Percentiles rank a stretch among this genome's conserved stretches.
phyloP scores from a whole-genome alignment of 2,113 vertebrate species.

The Siniperca knerii region DNA sequence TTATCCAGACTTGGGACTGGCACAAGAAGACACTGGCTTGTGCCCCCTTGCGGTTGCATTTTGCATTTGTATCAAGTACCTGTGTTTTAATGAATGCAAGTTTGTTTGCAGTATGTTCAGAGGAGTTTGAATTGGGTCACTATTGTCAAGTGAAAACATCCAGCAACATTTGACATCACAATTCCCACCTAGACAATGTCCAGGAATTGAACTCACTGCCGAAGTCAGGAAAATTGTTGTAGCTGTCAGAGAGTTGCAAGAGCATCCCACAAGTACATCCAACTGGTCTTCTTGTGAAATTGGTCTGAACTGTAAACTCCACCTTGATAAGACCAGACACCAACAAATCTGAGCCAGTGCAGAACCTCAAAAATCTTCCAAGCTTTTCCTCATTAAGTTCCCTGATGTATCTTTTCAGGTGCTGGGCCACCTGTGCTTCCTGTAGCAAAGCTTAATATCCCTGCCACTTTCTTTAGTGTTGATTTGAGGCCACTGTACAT shows the following conservation, averaged over 20 bases:
- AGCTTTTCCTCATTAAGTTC: constrained; percentile 33
- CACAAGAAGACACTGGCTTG: no score
- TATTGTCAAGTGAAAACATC: no score
- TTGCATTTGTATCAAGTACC: no score
- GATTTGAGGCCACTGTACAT: constrained; percentile 7
- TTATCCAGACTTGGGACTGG: no score
- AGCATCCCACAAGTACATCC: constrained; percentile 27
- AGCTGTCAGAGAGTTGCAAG: constrained; percentile 5
- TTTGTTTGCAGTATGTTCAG: no score
- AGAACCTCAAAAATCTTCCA: constrained; percentile 31
- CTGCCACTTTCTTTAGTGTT: neutral
- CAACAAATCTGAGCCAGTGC: constrained; percentile 10
- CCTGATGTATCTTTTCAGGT: neutral
- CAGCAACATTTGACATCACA: no score
- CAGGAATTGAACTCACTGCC: constrained; percentile 4
- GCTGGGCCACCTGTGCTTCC: neutral
- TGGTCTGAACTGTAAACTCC: constrained; percentile 7
- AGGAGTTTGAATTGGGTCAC: no score
- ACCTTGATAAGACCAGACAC: neutral
- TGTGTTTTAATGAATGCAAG: no score
- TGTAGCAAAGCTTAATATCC: neutral
- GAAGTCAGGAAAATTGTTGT: constrained; percentile 21
- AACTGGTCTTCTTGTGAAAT: constrained; percentile 27
- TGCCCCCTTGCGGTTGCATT: no score
- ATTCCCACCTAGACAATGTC: constrained; percentile 6